Base-by-base conservation (phyloP, 2,888 invertebrate genomes). In the Drosophila mulleri region DNA sequence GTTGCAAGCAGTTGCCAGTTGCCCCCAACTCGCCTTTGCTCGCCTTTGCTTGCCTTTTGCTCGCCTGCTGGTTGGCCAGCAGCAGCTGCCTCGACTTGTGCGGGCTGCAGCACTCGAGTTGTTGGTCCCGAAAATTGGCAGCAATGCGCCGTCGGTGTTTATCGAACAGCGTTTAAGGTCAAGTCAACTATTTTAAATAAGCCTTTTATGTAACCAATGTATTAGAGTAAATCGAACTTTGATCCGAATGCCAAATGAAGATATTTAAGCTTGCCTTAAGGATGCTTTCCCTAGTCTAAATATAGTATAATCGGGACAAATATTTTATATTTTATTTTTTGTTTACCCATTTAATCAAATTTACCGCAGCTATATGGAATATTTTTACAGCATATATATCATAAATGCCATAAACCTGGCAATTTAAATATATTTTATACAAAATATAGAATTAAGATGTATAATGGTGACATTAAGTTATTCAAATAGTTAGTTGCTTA, bases 1-100 rank as follows among this genome's bases (percentile, higher is more conserved):
- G 89, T 73, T 80, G 60, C 80, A 70, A 83, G 69, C 74, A 79
- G 80, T 80, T 84, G 80, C 41, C 76, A 81, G 80, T 78, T 84
- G 78, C 53, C 26, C 18, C 12, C 45, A 62, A 53, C 57, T 11
- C n/a, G 32, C 20, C n/a, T 44, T 37, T 29, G 41, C 44, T 37
- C 14, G 29, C 35, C 12, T 29, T 1, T 29, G 29, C 29, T 29
- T 8, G 29, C 29, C 29, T 8, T 41, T 32, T 41, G 45, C 68
- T 37, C 12, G 23, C 41, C 47, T 48, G 39, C 39, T 32, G 44
- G 44, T 48, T 52, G 52, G 41, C 14, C 9, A 41, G 35, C 58
- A 41, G 39, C 58, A 65, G 65, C 65, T 60, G 57, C 48, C 44
- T 61, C 29, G 57, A 42, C 52, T 65, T 53, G 37, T 53, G 63